Evolutionary conservation across 1,140 invertebrate genomes (phyloP).

Genomic region (Samia ricini): DNA sequence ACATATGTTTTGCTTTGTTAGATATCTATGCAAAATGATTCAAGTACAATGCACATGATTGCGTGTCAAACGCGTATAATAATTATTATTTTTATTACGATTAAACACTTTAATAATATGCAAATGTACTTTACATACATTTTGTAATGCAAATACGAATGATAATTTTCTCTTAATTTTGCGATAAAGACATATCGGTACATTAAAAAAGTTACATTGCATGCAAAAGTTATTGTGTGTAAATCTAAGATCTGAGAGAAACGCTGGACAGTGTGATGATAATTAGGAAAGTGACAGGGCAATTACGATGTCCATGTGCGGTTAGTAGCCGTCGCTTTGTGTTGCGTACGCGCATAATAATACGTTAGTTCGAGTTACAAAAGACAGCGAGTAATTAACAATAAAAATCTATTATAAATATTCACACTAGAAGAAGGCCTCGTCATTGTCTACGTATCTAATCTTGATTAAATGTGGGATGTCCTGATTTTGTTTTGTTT

Average conservation of each 20-base stretch:
- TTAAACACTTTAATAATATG: not conserved
- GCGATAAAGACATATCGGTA: not conserved
- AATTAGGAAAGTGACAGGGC: slow-evolving; percentile 31
- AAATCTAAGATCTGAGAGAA: slow-evolving; percentile 29
- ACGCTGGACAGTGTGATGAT: slow-evolving; percentile 22
- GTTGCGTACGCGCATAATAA: slow-evolving; percentile 23
- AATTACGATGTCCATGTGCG: slow-evolving; percentile 24
- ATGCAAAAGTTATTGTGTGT: slow-evolving; percentile 30
- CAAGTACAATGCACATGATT: not conserved
- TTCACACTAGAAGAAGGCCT: too few relatives aligned
- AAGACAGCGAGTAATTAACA: not conserved
- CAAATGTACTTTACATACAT: not conserved
- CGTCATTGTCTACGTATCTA: too few relatives aligned
- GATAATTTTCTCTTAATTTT: slow-evolving; percentile 1
- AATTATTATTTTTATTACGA: not conserved
- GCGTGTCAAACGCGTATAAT: not conserved
- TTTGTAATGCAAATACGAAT: not conserved
- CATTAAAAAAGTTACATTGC: slow-evolving; percentile 17
- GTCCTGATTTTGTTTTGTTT: too few relatives aligned
- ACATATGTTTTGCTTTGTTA: too few relatives aligned
- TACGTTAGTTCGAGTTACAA: not conserved
- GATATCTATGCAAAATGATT: not conserved
- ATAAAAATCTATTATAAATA: too few relatives aligned
- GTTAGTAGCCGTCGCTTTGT: slow-evolving; percentile 13
- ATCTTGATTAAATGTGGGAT: too few relatives aligned